Base-by-base conservation (phyloP, 30 jellyfish, hydroid and myxozoan genomes). In the Sanderia malayensis region DNA sequence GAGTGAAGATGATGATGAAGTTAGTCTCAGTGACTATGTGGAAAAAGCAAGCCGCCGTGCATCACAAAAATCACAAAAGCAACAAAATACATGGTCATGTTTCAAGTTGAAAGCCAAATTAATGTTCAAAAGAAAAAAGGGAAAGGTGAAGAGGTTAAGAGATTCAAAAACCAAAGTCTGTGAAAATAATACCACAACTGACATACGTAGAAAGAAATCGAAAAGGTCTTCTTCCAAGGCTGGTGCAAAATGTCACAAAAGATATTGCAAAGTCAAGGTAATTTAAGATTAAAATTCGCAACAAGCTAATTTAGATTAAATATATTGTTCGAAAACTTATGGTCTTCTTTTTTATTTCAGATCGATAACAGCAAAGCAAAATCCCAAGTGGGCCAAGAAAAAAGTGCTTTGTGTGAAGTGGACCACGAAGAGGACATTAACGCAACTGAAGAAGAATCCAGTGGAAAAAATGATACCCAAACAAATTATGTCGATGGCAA, bases 341-440 rank as follows among this genome's bases (percentile, higher is more conserved):
- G n/a, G n/a, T n/a, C n/a, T n/a, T n/a, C n/a, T n/a, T n/a, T n/a
- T n/a, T n/a, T n/a, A n/a, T n/a, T n/a, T n/a, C n/a, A n/a, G n/a
- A n/a, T n/a, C n/a, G n/a, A n/a, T n/a, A n/a, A n/a, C n/a, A n/a
- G n/a, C n/a, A n/a, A n/a, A n/a, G n/a, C n/a, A n/a, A n/a, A n/a
- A n/a, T n/a, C n/a, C n/a, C n/a, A n/a, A 24, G 22, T 55, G 74
- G 84, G 30, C 28, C 55, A 19, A 68, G 28, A 66, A 70, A 53
- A 58, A 53, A 70, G 58, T n/a, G n/a, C n/a, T n/a, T n/a, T n/a
- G n/a, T n/a, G n/a, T n/a, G n/a, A n/a, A n/a, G n/a, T n/a, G n/a
- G n/a, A n/a, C n/a, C n/a, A n/a, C n/a, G n/a, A n/a, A n/a, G n/a
- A n/a, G n/a, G n/a, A n/a, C n/a, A n/a, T n/a, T n/a, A n/a, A n/a